Conservation (phyloP, 1,140 invertebrate genomes). For the Drosophila paulistorum region DNA sequence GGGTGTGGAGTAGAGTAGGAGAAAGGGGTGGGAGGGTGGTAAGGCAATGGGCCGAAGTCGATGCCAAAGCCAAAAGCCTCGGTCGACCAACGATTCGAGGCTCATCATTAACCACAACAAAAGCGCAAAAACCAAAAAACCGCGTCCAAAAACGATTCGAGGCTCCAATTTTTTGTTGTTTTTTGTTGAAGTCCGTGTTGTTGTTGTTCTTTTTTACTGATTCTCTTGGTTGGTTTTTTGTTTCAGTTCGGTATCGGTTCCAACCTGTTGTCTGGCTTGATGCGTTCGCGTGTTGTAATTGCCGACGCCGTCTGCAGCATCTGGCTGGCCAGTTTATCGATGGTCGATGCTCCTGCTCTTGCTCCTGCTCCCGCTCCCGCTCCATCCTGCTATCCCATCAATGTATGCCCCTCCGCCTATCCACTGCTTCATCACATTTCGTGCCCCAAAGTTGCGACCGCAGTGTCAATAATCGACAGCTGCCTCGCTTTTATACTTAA, state of each 20-base stretch:
- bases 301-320: slow-evolving; percentile 69
- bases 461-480: slow-evolving; percentile 80
- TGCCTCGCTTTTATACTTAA: slow-evolving; percentile 68
- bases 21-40: background rate
- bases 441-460: slow-evolving; percentile 48
- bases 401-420: too few species aligned
- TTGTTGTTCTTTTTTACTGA: background rate
- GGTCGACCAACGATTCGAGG: slow-evolving; percentile 38
- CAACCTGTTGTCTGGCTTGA: slow-evolving; percentile 70
- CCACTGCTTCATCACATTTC: background rate
- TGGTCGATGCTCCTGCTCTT: slow-evolving; percentile 41
- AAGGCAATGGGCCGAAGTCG: too few species aligned
- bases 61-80: slow-evolving; percentile 34
- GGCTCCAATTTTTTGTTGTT: slow-evolving; percentile 15
- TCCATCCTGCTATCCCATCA: background rate
- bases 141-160: slow-evolving; percentile 53
- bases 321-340: slow-evolving; percentile 71
- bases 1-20: background rate
- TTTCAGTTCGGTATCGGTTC: slow-evolving; percentile 56
- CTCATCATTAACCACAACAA: slow-evolving; percentile 74
- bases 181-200: background rate
- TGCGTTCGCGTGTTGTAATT: slow-evolving; percentile 76
- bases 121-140: slow-evolving; percentile 64
- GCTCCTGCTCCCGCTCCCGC: slow-evolving; percentile 14
- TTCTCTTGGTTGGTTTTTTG: slow-evolving; percentile 25